A percentile compares a stretch with the other conserved stretches of the same genome.
These are phyloP conservation scores for Urocyon cinereoargenteus DNA, from an alignment of 2,797 vertebrate species.

Conservation along the genomic window DNA sequence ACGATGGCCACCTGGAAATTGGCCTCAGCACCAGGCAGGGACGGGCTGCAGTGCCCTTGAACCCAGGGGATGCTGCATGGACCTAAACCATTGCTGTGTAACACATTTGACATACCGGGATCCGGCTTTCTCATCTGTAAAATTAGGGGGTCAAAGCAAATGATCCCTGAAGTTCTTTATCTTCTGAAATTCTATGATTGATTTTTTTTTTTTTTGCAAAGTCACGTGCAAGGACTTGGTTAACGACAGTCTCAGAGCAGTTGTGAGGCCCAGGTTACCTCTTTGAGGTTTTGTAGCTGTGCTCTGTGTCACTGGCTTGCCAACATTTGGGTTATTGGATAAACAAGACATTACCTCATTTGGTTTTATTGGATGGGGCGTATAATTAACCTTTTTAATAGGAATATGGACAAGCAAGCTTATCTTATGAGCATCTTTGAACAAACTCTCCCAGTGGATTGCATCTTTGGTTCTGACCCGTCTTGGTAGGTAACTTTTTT, in stretches of 20 bases:
- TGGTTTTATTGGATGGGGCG: neutral
- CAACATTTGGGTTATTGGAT: neutral
- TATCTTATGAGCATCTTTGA: neutral
- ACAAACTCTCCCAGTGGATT: neutral
- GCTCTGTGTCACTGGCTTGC: neutral
- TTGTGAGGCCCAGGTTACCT: neutral
- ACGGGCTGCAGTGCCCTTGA: neutral
- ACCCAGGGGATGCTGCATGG: rapidly evolving
- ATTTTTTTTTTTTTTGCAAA: neutral
- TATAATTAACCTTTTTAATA: neutral
- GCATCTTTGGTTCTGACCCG: neutral
- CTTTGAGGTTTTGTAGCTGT: neutral
- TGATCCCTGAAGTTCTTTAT: neutral
- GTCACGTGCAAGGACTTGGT: neutral
- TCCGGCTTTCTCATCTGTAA: neutral
- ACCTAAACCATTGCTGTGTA: rapidly evolving
- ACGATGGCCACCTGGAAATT: neutral
- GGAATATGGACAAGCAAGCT: neutral
- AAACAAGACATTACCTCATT: slow-evolving; percentile 45
- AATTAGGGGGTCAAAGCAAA: too few relatives aligned
- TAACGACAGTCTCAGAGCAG: neutral
- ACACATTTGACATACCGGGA: rapidly evolving
- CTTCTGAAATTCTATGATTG: neutral
- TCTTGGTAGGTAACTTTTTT: neutral
- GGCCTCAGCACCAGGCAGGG: too few relatives aligned